phyloP scores from a whole-genome alignment of 1,140 invertebrate genomes.

The Aphaenogaster rudis region DNA sequence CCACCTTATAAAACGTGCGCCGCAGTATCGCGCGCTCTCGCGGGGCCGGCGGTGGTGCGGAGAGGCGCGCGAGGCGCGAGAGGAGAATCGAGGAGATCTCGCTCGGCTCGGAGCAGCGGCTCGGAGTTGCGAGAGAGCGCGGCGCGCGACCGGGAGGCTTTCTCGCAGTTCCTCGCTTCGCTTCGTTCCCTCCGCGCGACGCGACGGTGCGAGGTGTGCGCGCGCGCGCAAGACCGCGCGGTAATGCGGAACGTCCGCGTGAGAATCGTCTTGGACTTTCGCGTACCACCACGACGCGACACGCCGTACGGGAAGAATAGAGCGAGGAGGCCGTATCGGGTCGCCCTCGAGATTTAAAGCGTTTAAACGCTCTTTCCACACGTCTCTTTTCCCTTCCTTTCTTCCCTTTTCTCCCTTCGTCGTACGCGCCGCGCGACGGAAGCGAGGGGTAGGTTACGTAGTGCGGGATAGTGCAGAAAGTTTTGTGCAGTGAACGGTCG shows the following conservation, averaged over 20 bases:
- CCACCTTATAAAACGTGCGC: conserved; percentile 57
- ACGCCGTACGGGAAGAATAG: background rate
- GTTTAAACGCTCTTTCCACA: background rate
- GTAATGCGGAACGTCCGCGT: conserved; percentile 42
- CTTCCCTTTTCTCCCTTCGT: background rate
- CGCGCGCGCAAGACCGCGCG: background rate
- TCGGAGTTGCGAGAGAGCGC: conserved; percentile 1
- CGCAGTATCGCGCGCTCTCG: conserved; percentile 44
- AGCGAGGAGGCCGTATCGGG: too few species aligned
- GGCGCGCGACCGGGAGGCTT: conserved; percentile 36
- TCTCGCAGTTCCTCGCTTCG: conserved; percentile 55
- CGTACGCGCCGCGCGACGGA: background rate
- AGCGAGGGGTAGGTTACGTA: conserved; percentile 10
- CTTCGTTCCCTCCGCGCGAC: conserved; percentile 25
- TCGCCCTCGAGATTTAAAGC: too few species aligned
- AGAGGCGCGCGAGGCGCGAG: conserved; percentile 17
- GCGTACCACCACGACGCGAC: background rate
- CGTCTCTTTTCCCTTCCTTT: too few species aligned
- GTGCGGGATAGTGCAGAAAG: conserved; percentile 68
- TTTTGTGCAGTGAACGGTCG: conserved; percentile 80
- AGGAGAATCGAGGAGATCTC: conserved; percentile 27
- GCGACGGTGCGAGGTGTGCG: background rate
- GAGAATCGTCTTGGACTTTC: background rate
- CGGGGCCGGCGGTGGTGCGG: conserved; percentile 13
- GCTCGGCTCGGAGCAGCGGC: conserved; percentile 18